Evolutionary conservation across 2,113 vertebrate species (phyloP).

Genomic region (Micronycteris hirsuta): DNA sequence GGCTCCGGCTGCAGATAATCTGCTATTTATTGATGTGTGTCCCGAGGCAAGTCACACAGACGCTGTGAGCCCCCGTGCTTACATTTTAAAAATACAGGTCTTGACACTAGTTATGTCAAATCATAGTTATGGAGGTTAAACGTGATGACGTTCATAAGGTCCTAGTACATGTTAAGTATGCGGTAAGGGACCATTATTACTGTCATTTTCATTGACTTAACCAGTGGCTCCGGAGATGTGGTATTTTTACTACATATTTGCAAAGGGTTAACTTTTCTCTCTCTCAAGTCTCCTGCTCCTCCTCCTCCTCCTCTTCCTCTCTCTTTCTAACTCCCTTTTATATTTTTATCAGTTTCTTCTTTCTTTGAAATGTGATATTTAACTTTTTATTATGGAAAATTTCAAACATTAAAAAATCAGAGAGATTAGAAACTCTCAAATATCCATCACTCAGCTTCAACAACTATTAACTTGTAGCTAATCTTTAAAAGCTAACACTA

Average conservation of each 20-base stretch:
- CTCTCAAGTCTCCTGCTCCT: background rate
- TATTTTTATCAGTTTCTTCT: background rate
- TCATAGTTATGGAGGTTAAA: background rate
- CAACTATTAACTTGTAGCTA: background rate
- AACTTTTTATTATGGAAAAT: conserved; percentile 8
- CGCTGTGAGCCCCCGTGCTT: background rate
- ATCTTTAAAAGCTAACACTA: background rate
- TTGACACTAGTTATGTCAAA: background rate
- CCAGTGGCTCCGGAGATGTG: background rate
- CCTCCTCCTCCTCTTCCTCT: background rate
- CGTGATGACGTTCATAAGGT: background rate
- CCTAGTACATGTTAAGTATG: background rate
- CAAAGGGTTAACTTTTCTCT: background rate
- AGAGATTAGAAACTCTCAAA: background rate
- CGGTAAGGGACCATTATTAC: background rate
- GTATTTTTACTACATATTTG: background rate
- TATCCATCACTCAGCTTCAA: background rate
- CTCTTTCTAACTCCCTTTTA: background rate
- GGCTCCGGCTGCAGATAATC: background rate
- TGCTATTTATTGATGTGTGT: background rate
- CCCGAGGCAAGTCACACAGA: background rate
- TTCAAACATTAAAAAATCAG: background rate
- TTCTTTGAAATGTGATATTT: background rate
- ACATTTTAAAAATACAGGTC: background rate
- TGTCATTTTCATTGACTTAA: background rate